Evolutionary conservation across 2,113 vertebrate species (phyloP), one percentile per base, ranked within the genome.

Genomic region (Sula dactylatra): DNA sequence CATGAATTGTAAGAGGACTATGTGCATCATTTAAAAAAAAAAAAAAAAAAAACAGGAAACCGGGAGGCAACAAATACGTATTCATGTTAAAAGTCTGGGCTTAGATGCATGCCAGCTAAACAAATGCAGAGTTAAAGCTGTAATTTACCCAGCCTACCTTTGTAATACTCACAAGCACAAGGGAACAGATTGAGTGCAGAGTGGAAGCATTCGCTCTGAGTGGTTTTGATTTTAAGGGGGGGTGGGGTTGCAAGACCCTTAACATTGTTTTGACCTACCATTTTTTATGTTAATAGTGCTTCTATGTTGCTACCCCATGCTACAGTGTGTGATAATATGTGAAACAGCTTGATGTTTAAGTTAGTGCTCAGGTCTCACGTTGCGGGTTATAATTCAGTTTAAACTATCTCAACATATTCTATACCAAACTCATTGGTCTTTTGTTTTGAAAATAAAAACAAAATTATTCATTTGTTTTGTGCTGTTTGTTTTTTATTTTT

Each of bases 1-100:
- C 95, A 90, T 93, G 96, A 97, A 96, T 95, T 95, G 45, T n/a
- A 85, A 97, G 88, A 96, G 66, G 58, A 66, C 94, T 97, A 72
- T 62, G 93, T 73, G 82, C 80, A 86, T 88, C 86, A 93, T 95
- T 97, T 88, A 56, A 66, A 90, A 92, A 85, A 78, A 83, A 78
- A 80, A 74, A 86, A 42, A 12, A 42, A 42, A 74, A 70, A 25
- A 24, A 47, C 42, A 71, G 24, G 67, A 78, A 93, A 92, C 89
- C 65, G 45, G 54, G 72, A 90, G 82, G 74, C 86, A 64, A 80
- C 96, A 88, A 52, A 47, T 74, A 86, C 17, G 24, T 97, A 97
- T 97, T 93, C 86, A 88, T 89, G 96, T 96, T 97, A 95, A 90
- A 90, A 94, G 94, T 76, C 66, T 77, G 94, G 94, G 73, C 89